Conservation (phyloP, 1,140 invertebrate species). For the Drosophila ironensis region DNA sequence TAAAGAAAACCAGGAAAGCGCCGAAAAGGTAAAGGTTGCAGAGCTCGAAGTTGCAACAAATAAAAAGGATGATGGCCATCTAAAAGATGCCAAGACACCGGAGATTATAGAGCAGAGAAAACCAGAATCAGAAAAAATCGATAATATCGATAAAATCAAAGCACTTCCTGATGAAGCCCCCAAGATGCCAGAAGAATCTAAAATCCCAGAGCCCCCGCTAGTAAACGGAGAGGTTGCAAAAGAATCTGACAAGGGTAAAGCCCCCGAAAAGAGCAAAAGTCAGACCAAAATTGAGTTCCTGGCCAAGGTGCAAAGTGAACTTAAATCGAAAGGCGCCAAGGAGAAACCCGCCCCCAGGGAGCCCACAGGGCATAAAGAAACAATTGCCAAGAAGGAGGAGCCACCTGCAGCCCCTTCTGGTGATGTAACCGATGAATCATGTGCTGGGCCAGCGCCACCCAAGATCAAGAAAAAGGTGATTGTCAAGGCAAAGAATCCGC, state of each 20-base stretch:
- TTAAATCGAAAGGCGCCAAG: slow-evolving; percentile 41
- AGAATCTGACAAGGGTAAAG: not conserved
- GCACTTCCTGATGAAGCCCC: no score
- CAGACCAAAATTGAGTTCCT: slow-evolving; percentile 60
- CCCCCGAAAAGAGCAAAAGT: slow-evolving; percentile 27
- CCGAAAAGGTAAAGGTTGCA: no score
- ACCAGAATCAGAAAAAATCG: no score
- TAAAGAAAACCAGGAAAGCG: no score
- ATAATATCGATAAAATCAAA: no score
- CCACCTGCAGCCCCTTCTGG: not conserved
- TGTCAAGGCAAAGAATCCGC: slow-evolving; percentile 50
- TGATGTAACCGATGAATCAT: slow-evolving; percentile 2
- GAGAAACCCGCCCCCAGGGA: not conserved
- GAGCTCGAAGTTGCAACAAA: no score
- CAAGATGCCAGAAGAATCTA: not conserved
- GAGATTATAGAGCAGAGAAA: no score
- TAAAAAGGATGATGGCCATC: no score
- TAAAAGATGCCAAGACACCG: no score
- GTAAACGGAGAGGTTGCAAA: slow-evolving; percentile 11
- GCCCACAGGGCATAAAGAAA: not conserved
- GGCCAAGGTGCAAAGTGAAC: slow-evolving; percentile 62
- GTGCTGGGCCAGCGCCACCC: not conserved
- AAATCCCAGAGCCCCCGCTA: not conserved
- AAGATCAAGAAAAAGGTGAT: slow-evolving; percentile 54
- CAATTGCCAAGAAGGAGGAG: not conserved